Conservation (phyloP, 2,113 vertebrate genomes). For the Thalassarche chlororhynchos region DNA sequence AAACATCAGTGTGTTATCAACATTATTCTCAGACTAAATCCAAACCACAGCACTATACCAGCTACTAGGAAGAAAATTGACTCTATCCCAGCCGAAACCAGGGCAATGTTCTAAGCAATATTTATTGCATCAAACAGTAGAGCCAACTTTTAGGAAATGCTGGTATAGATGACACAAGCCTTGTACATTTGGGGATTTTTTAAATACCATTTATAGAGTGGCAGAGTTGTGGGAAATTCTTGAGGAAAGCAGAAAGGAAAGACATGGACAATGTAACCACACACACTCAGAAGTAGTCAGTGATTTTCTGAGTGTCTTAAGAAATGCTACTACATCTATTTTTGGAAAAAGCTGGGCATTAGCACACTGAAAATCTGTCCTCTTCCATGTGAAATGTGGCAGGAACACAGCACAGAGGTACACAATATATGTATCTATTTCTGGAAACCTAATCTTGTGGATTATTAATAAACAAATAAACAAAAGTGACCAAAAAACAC, state of each 20-base stretch:
- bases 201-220: background rate
- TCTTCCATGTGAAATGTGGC: background rate
- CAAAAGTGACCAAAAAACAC: background rate
- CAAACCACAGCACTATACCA: too few relatives aligned
- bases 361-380: background rate
- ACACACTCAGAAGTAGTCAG: background rate
- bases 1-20: too few relatives aligned
- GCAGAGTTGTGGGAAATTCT: background rate
- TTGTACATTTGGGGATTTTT: background rate
- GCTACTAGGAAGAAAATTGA: too few relatives aligned
- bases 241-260: background rate
- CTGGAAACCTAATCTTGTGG: background rate
- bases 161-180: background rate
- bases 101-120: background rate
- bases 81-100: too few relatives aligned
- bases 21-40: too few relatives aligned
- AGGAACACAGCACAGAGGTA: background rate
- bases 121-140: slow-evolving; percentile 12
- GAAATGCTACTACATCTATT: background rate
- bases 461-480: background rate
- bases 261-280: background rate
- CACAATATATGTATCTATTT: background rate
- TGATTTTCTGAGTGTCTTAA: background rate
- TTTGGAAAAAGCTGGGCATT: background rate
- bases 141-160: background rate